Conservation (phyloP, 2,113 vertebrate species). For the Australoheros scitulus region DNA sequence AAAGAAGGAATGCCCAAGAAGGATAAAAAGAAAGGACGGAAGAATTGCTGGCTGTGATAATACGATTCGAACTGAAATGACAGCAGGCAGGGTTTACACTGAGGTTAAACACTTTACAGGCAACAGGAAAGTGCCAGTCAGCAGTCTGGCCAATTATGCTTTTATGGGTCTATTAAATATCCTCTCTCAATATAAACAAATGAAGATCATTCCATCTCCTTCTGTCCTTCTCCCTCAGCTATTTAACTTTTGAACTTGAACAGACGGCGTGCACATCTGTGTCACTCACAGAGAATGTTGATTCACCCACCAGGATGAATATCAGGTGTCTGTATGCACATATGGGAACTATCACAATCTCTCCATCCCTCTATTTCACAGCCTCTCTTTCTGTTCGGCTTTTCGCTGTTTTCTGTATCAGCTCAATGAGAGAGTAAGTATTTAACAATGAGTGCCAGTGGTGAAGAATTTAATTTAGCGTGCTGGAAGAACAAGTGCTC, state of each 20-base stretch:
- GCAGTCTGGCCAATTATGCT: slow-evolving; percentile 61
- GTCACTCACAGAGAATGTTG: slow-evolving; percentile 75
- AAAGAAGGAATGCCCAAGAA: background rate
- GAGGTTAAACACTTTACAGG: slow-evolving; percentile 34
- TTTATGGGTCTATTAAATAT: slow-evolving; percentile 64
- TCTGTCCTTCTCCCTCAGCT: slow-evolving; percentile 43
- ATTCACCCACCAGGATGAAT: slow-evolving; percentile 71
- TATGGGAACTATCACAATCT: slow-evolving; percentile 74
- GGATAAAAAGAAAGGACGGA: slow-evolving; percentile 14
- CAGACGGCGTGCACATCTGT: slow-evolving; percentile 68
- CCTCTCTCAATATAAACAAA: slow-evolving; percentile 67
- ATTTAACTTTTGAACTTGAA: slow-evolving; percentile 52
- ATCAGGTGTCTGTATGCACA: slow-evolving; percentile 79
- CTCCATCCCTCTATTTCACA: slow-evolving; percentile 22
- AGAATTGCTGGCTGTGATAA: background rate
- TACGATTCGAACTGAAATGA: slow-evolving; percentile 19
- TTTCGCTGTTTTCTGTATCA: slow-evolving; percentile 14
- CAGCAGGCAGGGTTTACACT: slow-evolving; percentile 4
- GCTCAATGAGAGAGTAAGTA: background rate
- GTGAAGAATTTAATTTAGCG: slow-evolving; percentile 31
- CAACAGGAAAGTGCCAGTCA: slow-evolving; percentile 50
- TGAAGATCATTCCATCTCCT: slow-evolving; percentile 48
- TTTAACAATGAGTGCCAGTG: slow-evolving; percentile 17
- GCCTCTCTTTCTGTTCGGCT: slow-evolving; percentile 3
- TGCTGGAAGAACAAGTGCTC: slow-evolving; percentile 17